These are phyloP conservation scores for Choreutis nemorana DNA, from an alignment of 2,888 invertebrate genomes.

Conservation along the genomic window DNA sequence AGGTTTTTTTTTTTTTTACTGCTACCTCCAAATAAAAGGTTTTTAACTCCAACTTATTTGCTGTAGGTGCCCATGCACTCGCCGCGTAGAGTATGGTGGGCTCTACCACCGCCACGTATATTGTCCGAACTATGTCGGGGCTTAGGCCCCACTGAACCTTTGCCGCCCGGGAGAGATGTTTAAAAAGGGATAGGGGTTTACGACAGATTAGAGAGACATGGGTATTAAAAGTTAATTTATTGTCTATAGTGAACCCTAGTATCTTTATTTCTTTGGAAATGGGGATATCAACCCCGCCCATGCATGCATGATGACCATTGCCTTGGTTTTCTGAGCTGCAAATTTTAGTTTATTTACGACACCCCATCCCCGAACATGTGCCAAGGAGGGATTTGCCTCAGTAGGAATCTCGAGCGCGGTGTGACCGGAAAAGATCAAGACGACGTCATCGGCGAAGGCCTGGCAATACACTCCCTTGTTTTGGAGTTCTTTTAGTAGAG, in stretches of 20 bases:
- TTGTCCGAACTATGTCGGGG: not conserved
- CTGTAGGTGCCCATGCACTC: conserved; percentile 4
- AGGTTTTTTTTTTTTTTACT: too few relatives aligned
- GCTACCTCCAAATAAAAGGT: not conserved
- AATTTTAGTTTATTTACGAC: conserved; percentile 1
- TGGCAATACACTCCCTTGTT: not conserved
- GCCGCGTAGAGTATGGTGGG: conserved; percentile 4
- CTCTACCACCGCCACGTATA: conserved; percentile 4
- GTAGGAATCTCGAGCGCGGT: not conserved
- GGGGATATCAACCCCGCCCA: not conserved
- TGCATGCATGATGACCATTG: not conserved
- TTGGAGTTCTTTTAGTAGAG: not conserved
- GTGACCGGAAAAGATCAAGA: conserved; percentile 1
- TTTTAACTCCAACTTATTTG: not conserved
- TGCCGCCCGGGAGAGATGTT: not conserved
- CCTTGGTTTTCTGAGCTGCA: conserved; percentile 1
- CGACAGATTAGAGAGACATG: not conserved
- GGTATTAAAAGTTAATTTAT: conserved; percentile 1
- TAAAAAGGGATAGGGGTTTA: not conserved
- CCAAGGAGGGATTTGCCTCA: not conserved
- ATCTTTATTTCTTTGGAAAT: not conserved
- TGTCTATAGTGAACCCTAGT: too few relatives aligned
- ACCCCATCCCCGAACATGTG: not conserved
- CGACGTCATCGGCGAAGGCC: not conserved
- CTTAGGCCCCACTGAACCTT: conserved; percentile 4